These are phyloP conservation scores for Leucophenga montana DNA, from an alignment of 2,888 invertebrate species.

Conservation along the genomic window DNA sequence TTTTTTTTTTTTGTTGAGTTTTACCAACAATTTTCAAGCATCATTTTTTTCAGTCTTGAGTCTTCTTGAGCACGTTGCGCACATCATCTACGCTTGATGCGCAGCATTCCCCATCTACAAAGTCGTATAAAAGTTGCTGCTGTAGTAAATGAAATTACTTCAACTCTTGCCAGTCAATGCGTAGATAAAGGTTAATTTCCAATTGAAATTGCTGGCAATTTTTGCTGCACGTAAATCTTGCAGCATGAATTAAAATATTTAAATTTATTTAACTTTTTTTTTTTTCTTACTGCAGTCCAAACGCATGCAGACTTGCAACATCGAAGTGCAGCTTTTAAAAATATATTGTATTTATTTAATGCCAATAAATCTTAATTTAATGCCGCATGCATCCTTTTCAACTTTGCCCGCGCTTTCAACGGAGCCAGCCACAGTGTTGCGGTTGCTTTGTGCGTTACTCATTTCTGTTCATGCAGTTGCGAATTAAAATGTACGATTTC, in stretches of 20 bases:
- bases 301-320: no score
- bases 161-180: constrained; percentile 19
- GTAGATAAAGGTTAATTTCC: constrained; percentile 9
- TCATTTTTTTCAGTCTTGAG: neutral
- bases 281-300: neutral
- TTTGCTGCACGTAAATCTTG: constrained; percentile 18
- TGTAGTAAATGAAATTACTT: constrained; percentile 9
- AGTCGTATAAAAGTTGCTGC: no score
- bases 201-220: constrained; percentile 2
- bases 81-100: constrained; percentile 5
- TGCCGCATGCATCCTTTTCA: neutral
- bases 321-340: neutral
- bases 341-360: no score
- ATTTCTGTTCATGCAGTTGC: no score
- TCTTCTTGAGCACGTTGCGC: neutral
- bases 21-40: neutral
- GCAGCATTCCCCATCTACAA: no score
- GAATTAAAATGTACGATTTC: no score
- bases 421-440: no score
- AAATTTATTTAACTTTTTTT: constrained; percentile 11
- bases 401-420: no score
- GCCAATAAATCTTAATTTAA: constrained; percentile 22
- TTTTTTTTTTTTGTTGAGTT: neutral
- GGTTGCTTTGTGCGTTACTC: no score
- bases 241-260: constrained; percentile 5